These are phyloP conservation scores for Bothrops jararaca DNA, from an alignment of 2,113 vertebrate species.

Conservation along the genomic window DNA sequence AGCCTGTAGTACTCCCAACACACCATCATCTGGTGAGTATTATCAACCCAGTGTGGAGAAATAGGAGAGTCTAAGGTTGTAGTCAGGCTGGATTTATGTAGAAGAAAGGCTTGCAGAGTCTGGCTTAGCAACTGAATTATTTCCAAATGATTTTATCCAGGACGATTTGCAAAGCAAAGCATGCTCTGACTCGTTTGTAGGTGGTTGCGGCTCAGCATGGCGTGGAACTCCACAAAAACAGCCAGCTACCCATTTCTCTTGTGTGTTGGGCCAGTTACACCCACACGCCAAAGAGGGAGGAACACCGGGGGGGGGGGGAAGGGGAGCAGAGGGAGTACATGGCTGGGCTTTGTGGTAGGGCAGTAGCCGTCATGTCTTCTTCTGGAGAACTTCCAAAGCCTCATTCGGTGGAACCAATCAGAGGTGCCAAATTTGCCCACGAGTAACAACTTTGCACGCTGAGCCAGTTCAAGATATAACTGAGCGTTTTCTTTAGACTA, in stretches of 20 bases:
- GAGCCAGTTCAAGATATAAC: background rate
- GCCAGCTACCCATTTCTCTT: background rate
- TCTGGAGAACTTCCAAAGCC: background rate
- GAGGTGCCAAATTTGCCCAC: background rate
- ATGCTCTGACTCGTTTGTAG: background rate
- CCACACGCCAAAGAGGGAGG: background rate
- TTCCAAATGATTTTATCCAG: background rate
- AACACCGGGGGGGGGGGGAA: background rate
- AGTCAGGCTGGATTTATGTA: too few species aligned
- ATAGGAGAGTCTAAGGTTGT: background rate
- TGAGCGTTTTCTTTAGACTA: background rate
- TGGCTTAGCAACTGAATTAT: background rate
- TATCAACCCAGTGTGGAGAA: background rate
- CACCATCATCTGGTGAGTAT: background rate
- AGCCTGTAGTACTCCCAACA: background rate
- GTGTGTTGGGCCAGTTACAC: background rate
- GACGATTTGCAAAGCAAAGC: background rate
- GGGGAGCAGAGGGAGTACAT: background rate
- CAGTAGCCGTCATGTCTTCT: background rate
- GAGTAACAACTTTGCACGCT: background rate
- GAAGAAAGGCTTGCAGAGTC: too few species aligned
- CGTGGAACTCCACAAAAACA: background rate
- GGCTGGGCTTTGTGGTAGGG: background rate
- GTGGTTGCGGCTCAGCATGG: background rate
- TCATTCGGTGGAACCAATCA: background rate